phyloP scores from a whole-genome alignment of 2,797 vertebrate species.

The Pangasius krempfi region DNA sequence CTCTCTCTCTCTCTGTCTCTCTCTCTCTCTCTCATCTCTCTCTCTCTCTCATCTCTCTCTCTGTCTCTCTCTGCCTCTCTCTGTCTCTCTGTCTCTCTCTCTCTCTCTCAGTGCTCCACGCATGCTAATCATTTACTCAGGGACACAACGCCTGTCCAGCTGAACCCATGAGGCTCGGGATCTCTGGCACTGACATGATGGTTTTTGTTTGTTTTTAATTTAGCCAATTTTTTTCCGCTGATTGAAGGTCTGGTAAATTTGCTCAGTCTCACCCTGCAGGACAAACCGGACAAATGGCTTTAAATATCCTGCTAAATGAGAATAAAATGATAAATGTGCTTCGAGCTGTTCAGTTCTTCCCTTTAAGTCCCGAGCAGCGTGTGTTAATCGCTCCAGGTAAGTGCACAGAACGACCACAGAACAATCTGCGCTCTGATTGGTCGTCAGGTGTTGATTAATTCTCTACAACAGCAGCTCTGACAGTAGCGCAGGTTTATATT shows the following conservation, averaged over 20 bases:
- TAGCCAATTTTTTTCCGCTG: not conserved
- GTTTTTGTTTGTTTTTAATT: slow-evolving; percentile 22
- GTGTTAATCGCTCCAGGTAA: not conserved
- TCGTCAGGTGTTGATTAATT: no score
- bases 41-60: not conserved
- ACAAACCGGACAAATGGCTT: not conserved
- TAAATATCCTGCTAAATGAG: not conserved
- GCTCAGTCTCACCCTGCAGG: not conserved
- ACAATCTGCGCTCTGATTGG: no score
- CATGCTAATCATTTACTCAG: not conserved
- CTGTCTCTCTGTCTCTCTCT: not conserved
- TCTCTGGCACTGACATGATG: not conserved
- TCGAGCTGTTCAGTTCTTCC: not conserved
- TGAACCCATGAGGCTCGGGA: not conserved
- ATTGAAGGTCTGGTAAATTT: not conserved
- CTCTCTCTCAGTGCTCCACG: not conserved
- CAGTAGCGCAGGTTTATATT: no score
- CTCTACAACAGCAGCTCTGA: not conserved
- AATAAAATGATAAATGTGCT: not conserved
- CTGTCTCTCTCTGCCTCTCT: not conserved
- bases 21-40: not conserved
- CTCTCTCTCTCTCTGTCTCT: not conserved
- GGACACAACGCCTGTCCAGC: no score
- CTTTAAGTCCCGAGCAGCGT: not conserved
- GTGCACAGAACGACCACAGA: not conserved